Conservation (phyloP, 1,140 invertebrate genomes). For the Ladona fulva region DNA sequence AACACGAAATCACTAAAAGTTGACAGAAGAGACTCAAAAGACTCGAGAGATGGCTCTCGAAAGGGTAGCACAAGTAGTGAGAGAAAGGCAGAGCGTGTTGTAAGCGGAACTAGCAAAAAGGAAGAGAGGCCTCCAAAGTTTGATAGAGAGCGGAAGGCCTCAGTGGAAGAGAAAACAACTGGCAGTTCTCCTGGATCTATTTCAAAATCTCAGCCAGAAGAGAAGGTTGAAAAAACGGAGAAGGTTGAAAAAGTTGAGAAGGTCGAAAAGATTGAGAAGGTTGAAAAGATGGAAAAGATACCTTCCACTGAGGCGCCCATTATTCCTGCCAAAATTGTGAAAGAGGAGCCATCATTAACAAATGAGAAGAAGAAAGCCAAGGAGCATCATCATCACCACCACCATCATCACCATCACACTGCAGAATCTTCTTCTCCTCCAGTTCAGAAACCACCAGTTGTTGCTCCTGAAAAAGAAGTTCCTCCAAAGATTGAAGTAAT, state of each 20-base stretch:
- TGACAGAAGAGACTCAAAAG: slow-evolving; percentile 28
- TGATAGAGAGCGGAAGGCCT: background rate
- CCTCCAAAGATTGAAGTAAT: background rate
- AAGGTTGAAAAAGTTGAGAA: slow-evolving; percentile 22
- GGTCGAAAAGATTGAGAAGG: slow-evolving; percentile 23
- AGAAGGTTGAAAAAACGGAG: slow-evolving; percentile 10
- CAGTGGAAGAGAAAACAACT: background rate
- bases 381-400: background rate
- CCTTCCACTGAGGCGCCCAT: background rate
- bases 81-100: slow-evolving; percentile 31
- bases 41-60: slow-evolving; percentile 26
- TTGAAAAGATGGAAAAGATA: slow-evolving; percentile 19
- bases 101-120: slow-evolving; percentile 24
- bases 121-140: slow-evolving; percentile 17
- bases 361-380: background rate
- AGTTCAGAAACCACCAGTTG: background rate
- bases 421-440: background rate
- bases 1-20: slow-evolving; percentile 17
- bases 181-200: background rate
- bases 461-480: background rate
- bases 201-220: slow-evolving; percentile 18
- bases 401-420: background rate
- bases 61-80: slow-evolving; percentile 33
- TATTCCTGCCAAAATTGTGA: background rate
- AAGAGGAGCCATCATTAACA: background rate